phyloP scores from a whole-genome alignment of 2,113 vertebrate species.

The Irena cyanogastra region DNA sequence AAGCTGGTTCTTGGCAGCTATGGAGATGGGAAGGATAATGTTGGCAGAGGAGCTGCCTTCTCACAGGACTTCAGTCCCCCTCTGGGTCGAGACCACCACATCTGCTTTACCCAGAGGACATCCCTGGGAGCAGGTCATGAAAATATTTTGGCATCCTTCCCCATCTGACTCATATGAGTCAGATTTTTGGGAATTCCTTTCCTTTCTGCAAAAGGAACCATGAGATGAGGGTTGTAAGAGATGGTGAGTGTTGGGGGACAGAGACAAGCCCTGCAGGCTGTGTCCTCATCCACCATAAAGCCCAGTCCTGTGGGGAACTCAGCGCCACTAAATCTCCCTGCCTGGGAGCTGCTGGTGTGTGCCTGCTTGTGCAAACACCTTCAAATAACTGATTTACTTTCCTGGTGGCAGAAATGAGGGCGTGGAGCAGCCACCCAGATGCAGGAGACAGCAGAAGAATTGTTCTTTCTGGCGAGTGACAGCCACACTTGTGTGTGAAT shows the following conservation, averaged over 20 bases:
- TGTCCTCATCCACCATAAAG: background rate
- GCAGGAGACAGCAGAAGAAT: background rate
- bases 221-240: background rate
- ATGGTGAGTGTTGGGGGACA: background rate
- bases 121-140: background rate
- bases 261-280: background rate
- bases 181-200: background rate
- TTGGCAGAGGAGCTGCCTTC: background rate
- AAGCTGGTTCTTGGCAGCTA: slow-evolving; percentile 17
- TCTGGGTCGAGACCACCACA: background rate
- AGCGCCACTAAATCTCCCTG: background rate
- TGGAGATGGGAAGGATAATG: background rate
- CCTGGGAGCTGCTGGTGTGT: background rate
- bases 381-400: background rate
- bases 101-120: background rate
- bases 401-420: background rate
- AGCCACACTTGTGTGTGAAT: background rate
- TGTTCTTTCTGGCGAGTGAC: background rate
- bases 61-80: background rate
- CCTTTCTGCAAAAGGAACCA: background rate
- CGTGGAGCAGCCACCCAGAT: background rate
- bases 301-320: background rate
- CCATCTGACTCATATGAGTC: background rate
- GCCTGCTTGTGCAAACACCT: background rate
- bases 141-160: background rate